phyloP scores from a whole-genome alignment of 2,797 vertebrate genomes.

The Botia kubotai region DNA sequence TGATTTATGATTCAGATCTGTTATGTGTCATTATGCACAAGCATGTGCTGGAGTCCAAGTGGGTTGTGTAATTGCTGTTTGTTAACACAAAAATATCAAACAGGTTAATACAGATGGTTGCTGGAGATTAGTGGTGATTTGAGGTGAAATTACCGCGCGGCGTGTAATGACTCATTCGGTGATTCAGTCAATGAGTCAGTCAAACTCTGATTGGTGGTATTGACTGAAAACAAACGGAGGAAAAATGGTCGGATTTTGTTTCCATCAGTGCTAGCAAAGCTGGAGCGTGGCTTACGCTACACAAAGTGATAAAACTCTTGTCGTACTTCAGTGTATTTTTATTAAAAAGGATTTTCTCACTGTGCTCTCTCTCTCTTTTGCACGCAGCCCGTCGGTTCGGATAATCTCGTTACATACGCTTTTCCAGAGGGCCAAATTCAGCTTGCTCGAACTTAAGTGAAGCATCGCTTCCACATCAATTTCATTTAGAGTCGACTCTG shows the following conservation, averaged over 20 bases:
- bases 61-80: constrained; percentile 14
- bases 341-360: constrained; percentile 37
- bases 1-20: constrained; percentile 27
- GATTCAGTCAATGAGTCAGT: constrained; percentile 27
- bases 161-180: constrained; percentile 15
- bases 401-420: constrained; percentile 48
- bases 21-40: background rate
- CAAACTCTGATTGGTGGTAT: constrained; percentile 8
- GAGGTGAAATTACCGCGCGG: constrained; percentile 4
- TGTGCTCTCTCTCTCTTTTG: constrained; percentile 2
- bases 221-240: constrained; percentile 9
- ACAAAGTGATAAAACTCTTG: constrained; percentile 13
- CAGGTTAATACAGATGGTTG: constrained; percentile 2
- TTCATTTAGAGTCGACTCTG: constrained; percentile 51
- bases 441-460: constrained; percentile 35
- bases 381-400: constrained; percentile 35
- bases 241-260: background rate
- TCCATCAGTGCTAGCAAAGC: background rate
- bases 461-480: constrained; percentile 53
- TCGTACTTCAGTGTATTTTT: constrained; percentile 6
- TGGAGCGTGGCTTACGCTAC: background rate
- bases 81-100: background rate
- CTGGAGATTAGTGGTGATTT: constrained; percentile 2
- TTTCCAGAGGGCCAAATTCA: constrained; percentile 54
- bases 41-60: constrained; percentile 1